These are phyloP conservation scores for Drosophila picticornis DNA, from an alignment of 2,888 invertebrate species.

Conservation along the genomic window DNA sequence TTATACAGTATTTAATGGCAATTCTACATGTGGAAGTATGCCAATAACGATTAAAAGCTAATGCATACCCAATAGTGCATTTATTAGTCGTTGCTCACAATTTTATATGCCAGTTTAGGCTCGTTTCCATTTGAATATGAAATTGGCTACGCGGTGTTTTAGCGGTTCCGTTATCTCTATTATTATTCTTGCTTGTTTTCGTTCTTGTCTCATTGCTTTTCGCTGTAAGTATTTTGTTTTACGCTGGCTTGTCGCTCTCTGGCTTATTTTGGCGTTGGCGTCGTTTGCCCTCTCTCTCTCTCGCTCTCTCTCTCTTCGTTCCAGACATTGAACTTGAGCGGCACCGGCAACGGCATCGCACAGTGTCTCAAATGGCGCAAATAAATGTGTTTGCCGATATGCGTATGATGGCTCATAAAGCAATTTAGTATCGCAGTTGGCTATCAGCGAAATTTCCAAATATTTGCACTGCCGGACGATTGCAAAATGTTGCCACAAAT, in stretches of 20 bases:
- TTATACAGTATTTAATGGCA: not conserved
- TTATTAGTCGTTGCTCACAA: not conserved
- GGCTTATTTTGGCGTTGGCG: slow-evolving; percentile 27
- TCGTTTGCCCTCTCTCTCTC: slow-evolving; percentile 15
- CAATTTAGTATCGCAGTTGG: slow-evolving; percentile 37
- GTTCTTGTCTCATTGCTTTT: slow-evolving; percentile 26
- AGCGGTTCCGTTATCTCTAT: slow-evolving; percentile 53
- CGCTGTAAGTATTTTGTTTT: slow-evolving; percentile 1
- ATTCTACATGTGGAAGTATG: not conserved
- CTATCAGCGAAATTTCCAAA: slow-evolving; percentile 45
- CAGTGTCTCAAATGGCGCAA: slow-evolving; percentile 61
- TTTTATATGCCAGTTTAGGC: slow-evolving; percentile 1
- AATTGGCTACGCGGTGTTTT: slow-evolving; percentile 35
- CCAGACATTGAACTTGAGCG: slow-evolving; percentile 74
- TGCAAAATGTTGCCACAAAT: slow-evolving; percentile 65
- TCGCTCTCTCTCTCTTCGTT: slow-evolving; percentile 29
- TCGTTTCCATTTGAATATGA: slow-evolving; percentile 39
- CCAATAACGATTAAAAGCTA: too few species aligned
- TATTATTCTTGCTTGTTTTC: slow-evolving; percentile 45
- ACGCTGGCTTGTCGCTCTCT: not conserved
- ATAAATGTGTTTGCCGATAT: slow-evolving; percentile 16
- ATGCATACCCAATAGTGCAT: slow-evolving; percentile 10
- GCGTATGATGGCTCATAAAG: slow-evolving; percentile 22
- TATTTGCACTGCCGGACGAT: slow-evolving; percentile 56
- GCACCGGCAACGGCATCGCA: slow-evolving; percentile 50